Base-by-base conservation (phyloP, 1,140 invertebrate genomes). In the Drosophila virilis region DNA sequence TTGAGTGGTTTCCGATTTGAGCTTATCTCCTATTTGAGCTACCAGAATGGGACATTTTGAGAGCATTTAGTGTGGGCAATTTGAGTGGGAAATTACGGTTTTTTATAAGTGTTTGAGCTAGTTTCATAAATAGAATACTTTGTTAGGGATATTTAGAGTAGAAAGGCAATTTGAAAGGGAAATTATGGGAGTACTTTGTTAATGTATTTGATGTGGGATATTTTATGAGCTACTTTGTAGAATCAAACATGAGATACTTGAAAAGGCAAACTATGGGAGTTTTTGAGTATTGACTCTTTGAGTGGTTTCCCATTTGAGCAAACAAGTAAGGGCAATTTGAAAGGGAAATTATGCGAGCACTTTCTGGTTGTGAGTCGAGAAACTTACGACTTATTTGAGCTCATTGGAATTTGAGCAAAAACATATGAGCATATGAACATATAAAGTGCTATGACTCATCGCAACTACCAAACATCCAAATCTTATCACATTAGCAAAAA, bases 1-100 rank as follows among this genome's bases (percentile, higher is more conserved):
- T 61, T 54, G 80, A 85, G 81, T 69, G 74, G 6, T 51, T 83
- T 33, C 55, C 5, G 7, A 46, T 81, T 78, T 68, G 79, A 78
- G 70, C 69, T 17, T 7, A 1, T 68, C 28, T 2, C 2, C 15
- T n/a, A 15, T 59, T 60, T 59, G 65, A 66, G 46, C 8, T 12
- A 8, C n/a, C n/a, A n/a, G n/a, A n/a, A n/a, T n/a, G n/a, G n/a
- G n/a, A n/a, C n/a, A n/a, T n/a, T n/a, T n/a, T n/a, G n/a, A n/a
- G n/a, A n/a, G n/a, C n/a, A n/a, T n/a, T n/a, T n/a, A n/a, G n/a
- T n/a, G n/a, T n/a, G n/a, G n/a, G n/a, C n/a, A n/a, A n/a, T n/a
- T n/a, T n/a, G 22, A 28, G 4, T 28, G 22, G 17, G 9, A 48
- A 28, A 48, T 46, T 17, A 2, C 17, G 17, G 17, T n/a, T n/a